phyloP scores from a whole-genome alignment of 1,140 invertebrate species.

The Hermatobates lingyangjiaoensis region DNA sequence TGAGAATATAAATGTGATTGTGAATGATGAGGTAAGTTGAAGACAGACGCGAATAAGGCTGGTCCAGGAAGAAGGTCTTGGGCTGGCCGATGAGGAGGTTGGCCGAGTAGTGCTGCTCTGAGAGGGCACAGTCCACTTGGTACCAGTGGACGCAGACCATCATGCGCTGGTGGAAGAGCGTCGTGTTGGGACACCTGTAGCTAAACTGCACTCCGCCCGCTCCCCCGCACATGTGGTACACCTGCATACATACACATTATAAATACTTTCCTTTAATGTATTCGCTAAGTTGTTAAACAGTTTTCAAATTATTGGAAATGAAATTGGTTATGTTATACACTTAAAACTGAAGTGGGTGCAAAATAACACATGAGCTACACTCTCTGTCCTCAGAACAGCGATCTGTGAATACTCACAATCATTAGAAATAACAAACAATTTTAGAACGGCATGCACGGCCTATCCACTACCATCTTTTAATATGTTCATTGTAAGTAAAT shows the following conservation, averaged over 20 bases:
- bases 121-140: conserved; percentile 55
- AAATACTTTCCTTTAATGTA: background rate
- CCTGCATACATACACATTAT: conserved; percentile 31
- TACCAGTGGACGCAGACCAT: conserved; percentile 64
- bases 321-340: too few species aligned
- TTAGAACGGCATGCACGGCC: too few species aligned
- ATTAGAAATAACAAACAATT: too few species aligned
- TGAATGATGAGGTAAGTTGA: too few species aligned
- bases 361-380: too few species aligned
- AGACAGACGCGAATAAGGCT: conserved; percentile 29
- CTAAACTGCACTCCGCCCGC: conserved; percentile 50
- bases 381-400: too few species aligned
- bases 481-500: too few species aligned
- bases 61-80: conserved; percentile 46
- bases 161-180: conserved; percentile 59
- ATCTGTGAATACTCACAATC: too few species aligned
- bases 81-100: conserved; percentile 50
- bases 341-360: too few species aligned
- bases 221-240: conserved; percentile 59
- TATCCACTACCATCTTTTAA: too few species aligned
- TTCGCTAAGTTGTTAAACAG: background rate
- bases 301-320: background rate
- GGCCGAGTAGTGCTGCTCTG: conserved; percentile 41
- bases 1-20: too few species aligned
- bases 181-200: conserved; percentile 54